Evolutionary conservation across 2,888 invertebrate species (phyloP).

Genomic region (Desoria tigrina): DNA sequence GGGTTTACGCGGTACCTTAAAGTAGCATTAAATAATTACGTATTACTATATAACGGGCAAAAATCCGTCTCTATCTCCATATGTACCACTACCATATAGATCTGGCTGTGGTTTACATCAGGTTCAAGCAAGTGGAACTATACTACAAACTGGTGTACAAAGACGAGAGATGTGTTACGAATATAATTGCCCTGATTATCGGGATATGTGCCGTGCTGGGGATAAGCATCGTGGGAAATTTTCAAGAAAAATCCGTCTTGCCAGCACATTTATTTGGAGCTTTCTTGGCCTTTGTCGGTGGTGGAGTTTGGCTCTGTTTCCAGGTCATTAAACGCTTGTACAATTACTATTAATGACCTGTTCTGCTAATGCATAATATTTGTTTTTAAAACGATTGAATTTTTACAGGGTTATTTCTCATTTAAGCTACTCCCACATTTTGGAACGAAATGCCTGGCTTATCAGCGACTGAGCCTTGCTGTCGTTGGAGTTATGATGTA

Average conservation of each 20-base stretch:
- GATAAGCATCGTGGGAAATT: slow-evolving; percentile 70
- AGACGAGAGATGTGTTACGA: slow-evolving; percentile 58
- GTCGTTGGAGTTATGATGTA: slow-evolving; percentile 35
- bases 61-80: no score
- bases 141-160: slow-evolving; percentile 57
- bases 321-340: slow-evolving; percentile 61
- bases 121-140: slow-evolving; percentile 68
- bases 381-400: neutral
- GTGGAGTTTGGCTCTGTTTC: slow-evolving; percentile 75
- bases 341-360: slow-evolving; percentile 6
- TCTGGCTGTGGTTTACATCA: slow-evolving; percentile 67
- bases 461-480: slow-evolving; percentile 45
- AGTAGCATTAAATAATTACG: no score
- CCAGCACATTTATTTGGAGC: slow-evolving; percentile 71
- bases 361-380: neutral
- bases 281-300: slow-evolving; percentile 71
- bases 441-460: slow-evolving; percentile 27
- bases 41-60: no score
- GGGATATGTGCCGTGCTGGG: slow-evolving; percentile 67
- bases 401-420: slow-evolving; percentile 38
- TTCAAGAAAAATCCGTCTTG: slow-evolving; percentile 71
- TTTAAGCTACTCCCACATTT: slow-evolving; percentile 37
- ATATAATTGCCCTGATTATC: slow-evolving; percentile 62
- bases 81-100: no score
- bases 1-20: no score